Evolutionary conservation across 2,113 vertebrate genomes (phyloP).

Genomic region (Phocoena sinus): DNA sequence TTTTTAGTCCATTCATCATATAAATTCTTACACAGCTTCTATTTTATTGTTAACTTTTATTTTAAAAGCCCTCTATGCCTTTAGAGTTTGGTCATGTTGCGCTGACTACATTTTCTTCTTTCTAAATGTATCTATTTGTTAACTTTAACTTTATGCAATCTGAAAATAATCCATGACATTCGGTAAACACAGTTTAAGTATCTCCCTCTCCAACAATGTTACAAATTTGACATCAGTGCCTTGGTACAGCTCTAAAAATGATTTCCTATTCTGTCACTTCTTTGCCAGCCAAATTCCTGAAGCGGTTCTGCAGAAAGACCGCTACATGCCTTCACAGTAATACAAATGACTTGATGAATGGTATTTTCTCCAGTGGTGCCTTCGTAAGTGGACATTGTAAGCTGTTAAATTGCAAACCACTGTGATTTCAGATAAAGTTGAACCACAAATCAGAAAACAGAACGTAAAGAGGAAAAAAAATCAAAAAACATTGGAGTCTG

Average conservation of each 20-base stretch:
- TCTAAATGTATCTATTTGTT: background rate
- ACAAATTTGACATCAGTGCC: background rate
- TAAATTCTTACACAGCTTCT: background rate
- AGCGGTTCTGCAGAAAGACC: background rate
- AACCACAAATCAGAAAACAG: background rate
- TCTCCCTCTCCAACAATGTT: background rate
- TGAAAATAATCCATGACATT: background rate
- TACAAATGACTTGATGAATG: background rate
- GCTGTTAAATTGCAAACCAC: background rate
- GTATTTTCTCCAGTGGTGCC: background rate
- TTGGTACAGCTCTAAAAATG: background rate
- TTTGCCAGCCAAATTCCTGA: background rate
- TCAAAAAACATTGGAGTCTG: background rate
- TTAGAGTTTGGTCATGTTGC: background rate
- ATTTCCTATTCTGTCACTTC: background rate
- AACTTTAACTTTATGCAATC: background rate
- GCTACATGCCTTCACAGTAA: background rate
- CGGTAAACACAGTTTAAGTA: background rate
- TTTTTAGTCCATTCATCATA: slow-evolving; percentile 17
- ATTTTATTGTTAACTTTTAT: background rate
- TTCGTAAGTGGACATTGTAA: background rate
- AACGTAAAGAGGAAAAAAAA: background rate
- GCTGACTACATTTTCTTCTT: slow-evolving; percentile 1
- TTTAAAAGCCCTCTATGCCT: background rate
- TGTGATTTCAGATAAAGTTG: background rate